These are phyloP conservation scores for Umimayanthus kanabou DNA, from an alignment of 92 coral and sea anemone genomes.

Conservation along the genomic window DNA sequence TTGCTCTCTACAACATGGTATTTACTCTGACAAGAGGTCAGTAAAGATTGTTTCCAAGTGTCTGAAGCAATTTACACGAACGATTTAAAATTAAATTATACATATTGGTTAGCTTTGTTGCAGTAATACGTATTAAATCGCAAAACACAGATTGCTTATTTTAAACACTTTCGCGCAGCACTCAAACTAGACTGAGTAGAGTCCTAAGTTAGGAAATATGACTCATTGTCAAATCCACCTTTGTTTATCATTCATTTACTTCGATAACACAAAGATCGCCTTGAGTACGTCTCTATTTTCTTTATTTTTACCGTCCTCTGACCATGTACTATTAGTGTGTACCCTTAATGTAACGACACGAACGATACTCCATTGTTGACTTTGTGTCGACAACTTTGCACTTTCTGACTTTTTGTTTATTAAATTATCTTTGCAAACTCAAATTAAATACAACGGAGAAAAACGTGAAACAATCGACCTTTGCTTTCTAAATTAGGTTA, in stretches of 20 bases:
- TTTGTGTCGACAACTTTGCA: conserved; percentile 24
- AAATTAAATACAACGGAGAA: neutral
- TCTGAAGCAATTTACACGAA: neutral
- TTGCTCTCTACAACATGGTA: neutral
- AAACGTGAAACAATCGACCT: neutral
- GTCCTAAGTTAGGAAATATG: neutral
- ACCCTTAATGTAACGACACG: neutral
- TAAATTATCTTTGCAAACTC: neutral
- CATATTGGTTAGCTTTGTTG: neutral
- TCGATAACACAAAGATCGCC: too few relatives aligned
- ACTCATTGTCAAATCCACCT: too few relatives aligned
- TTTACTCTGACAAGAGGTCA: conserved; percentile 11
- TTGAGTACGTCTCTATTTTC: neutral
- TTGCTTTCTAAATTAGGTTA: neutral
- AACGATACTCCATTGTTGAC: neutral
- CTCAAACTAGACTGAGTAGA: neutral
- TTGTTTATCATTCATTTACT: neutral
- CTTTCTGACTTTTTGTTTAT: neutral
- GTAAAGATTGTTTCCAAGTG: conserved; percentile 7
- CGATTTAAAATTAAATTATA: conserved; percentile 20
- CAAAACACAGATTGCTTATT: conserved; percentile 3
- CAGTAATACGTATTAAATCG: neutral
- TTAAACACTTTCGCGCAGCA: neutral
- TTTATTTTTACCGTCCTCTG: neutral
- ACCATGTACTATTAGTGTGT: neutral